Evolutionary conservation across 1,140 invertebrate genomes (phyloP), one percentile per base, ranked within the genome.

Genomic region (Tribolium castaneum): DNA sequence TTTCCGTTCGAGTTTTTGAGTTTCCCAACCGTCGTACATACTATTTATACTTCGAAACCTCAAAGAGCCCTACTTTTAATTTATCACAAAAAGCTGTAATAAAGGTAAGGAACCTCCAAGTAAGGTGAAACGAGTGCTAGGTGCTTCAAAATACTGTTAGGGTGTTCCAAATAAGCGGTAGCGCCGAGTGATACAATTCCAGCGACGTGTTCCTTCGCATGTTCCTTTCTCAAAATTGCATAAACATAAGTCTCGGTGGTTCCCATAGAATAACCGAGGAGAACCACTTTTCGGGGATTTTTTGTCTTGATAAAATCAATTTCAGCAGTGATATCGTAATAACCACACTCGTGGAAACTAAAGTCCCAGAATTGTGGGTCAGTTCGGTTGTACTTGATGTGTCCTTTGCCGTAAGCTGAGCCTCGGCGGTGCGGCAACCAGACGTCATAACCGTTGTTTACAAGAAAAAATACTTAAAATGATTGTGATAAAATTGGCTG

Each of bases 171-270:
- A 80, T 88, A 94, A 0, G 91, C 92, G 0, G 95, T 90, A 1
- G 95, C 95, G 0, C 92, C 94, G 22, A 97, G 84, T 71, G 88
- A 89, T 73, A 91, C 88, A 86, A 93, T 89, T 76, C 86, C 85
- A 82, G 86, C 78, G 6, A 87, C 54, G 78, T 86, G 84, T 2
- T 83, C 73, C 71, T 87, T 54, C 6, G 71, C 49, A n/a, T 73
- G 71, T 9, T 73, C 13, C 22, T 73, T 73, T 12, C 71, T 10
- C 14, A 73, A 73, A 52, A 30, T 52, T 14, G 71, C 49, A 54
- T 73, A 73, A 34, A 73, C 45, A 9, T 54, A 52, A 7, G 71
- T 14, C 6, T 54, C 49, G 7, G 71, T 73, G 0, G 16, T 73
- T 12, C 71, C 71, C 71, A 73, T 73, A 54, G 71, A 73, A 54